Evolutionary conservation across 2,797 vertebrate species (phyloP).

Genomic region (Lophius americanus): DNA sequence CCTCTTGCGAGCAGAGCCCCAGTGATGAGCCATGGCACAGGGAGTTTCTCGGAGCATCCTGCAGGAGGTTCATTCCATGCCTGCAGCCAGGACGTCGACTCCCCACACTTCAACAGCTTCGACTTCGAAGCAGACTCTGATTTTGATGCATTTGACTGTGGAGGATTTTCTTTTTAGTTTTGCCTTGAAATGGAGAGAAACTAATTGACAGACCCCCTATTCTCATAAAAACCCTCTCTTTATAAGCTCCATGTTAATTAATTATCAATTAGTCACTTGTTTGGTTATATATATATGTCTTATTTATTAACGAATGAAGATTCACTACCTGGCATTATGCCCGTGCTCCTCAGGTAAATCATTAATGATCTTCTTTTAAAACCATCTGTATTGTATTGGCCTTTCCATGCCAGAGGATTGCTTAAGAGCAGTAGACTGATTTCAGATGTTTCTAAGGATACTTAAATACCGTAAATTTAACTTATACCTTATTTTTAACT

Average conservation of each 20-base stretch:
- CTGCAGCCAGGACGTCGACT: conserved; percentile 80
- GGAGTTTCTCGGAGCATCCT: conserved; percentile 72
- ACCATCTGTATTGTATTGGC: conserved; percentile 42
- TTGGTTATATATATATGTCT: conserved; percentile 29
- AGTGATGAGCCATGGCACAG: conserved; percentile 51
- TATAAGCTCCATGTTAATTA: conserved; percentile 34
- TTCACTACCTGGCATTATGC: conserved; percentile 51
- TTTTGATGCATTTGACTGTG: conserved; percentile 86
- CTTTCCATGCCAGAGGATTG: conserved; percentile 32
- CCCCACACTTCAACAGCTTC: conserved; percentile 82
- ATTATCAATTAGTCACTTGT: neutral
- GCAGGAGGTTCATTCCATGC: conserved; percentile 70
- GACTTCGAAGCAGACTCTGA: conserved; percentile 87
- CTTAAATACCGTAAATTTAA: too few relatives aligned
- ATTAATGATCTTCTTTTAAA: conserved; percentile 55
- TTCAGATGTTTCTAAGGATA: conserved; percentile 6
- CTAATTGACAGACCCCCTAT: conserved; percentile 3
- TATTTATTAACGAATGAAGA: conserved; percentile 53
- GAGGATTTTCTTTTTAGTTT: conserved; percentile 84
- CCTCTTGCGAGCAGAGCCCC: conserved; percentile 55
- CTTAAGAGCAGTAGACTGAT: conserved; percentile 4
- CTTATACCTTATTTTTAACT: too few relatives aligned
- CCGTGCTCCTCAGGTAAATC: conserved; percentile 62
- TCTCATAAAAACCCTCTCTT: conserved; percentile 17
- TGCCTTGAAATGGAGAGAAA: neutral